Conservation (phyloP, 2,113 vertebrate genomes). For the Heterotilapia buettikoferi region DNA sequence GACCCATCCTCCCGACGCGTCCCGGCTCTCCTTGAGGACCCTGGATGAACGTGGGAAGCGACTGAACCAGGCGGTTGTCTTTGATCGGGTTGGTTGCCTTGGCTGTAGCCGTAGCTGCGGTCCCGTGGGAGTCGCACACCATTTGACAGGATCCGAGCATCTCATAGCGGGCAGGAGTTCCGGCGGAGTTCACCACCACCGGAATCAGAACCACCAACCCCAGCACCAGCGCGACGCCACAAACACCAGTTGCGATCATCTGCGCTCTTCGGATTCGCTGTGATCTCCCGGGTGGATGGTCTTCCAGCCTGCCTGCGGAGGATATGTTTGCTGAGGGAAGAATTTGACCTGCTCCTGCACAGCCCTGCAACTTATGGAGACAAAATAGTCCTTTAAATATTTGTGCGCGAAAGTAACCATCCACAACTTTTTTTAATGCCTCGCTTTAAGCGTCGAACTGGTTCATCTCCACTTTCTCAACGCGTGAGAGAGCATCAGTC, state of each 20-base stretch:
- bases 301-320: constrained; percentile 89
- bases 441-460: not conserved
- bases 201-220: constrained; percentile 94
- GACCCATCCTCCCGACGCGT: constrained; percentile 84
- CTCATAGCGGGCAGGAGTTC: constrained; percentile 88
- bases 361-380: constrained; percentile 1
- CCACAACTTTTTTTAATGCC: constrained; percentile 55
- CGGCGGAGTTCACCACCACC: constrained; percentile 92
- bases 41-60: constrained; percentile 90
- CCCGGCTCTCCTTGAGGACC: constrained; percentile 89
- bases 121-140: constrained; percentile 93
- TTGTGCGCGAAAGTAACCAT: constrained; percentile 41
- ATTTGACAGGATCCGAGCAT: constrained; percentile 96
- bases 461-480: constrained; percentile 11
- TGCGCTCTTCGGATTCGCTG: constrained; percentile 89
- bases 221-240: constrained; percentile 94
- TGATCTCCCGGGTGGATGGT: constrained; percentile 83
- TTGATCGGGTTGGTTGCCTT: constrained; percentile 73
- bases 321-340: constrained; percentile 76
- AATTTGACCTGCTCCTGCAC: not conserved
- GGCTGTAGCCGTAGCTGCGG: constrained; percentile 80
- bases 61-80: constrained; percentile 87
- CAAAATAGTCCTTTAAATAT: constrained; percentile 22
- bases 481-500: not conserved
- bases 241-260: constrained; percentile 89